A percentile compares a stretch with the other conserved stretches of the same genome.
Evolutionary conservation across 2,888 invertebrate genomes (phyloP).

Genomic region (Diplazon laetatorius): DNA sequence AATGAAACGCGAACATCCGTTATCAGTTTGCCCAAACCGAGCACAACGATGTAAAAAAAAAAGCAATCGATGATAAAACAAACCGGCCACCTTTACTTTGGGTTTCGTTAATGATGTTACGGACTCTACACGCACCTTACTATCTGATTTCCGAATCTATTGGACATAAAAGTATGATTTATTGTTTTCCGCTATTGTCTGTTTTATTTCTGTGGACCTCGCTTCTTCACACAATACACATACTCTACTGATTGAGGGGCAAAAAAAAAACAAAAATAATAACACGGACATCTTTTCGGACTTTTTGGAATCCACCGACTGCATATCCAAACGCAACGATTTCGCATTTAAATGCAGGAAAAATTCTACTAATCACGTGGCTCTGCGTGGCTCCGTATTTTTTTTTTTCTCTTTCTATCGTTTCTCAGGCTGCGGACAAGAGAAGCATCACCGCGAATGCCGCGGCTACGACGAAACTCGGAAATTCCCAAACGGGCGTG

Average conservation of each 20-base stretch:
- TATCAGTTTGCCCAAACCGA: neutral
- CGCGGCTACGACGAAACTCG: constrained; percentile 66
- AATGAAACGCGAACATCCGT: neutral
- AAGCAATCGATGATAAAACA: neutral
- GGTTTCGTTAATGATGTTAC: constrained; percentile 16
- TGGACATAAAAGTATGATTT: neutral
- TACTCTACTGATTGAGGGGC: constrained; percentile 7
- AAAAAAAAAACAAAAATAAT: too few relatives aligned
- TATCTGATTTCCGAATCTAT: constrained; percentile 11
- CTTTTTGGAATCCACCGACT: constrained; percentile 4
- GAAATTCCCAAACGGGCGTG: too few relatives aligned
- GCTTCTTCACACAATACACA: constrained; percentile 23
- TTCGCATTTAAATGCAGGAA: neutral
- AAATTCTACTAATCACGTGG: constrained; percentile 47
- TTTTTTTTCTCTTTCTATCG: constrained; percentile 53
- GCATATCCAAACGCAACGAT: neutral
- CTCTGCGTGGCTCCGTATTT: constrained; percentile 69
- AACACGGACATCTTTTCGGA: constrained; percentile 14
- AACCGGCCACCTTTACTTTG: constrained; percentile 17
- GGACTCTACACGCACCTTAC: constrained; percentile 10
- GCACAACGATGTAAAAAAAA: neutral
- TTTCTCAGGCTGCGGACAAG: constrained; percentile 78
- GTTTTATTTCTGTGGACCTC: constrained; percentile 11
- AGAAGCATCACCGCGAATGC: constrained; percentile 68
- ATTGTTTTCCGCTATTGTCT: constrained; percentile 23